Base-by-base conservation (phyloP, 2,797 vertebrate species). In the Sebastes miniatus region DNA sequence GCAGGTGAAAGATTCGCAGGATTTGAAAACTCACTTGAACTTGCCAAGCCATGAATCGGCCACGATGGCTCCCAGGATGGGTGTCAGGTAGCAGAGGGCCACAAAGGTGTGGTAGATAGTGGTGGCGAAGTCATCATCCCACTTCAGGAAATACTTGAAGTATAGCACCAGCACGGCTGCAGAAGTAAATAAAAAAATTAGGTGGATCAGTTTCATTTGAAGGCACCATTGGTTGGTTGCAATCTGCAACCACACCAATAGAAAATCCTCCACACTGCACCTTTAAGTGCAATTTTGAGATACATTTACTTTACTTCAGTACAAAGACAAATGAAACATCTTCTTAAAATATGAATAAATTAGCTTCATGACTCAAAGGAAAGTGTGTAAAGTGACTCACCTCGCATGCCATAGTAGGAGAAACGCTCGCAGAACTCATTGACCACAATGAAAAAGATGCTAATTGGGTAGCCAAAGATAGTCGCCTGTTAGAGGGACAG, bases 1-100 rank as follows among this genome's bases (percentile, higher is more conserved):
- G 36, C 18, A 25, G 7, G 9, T 14, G 2, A 12, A 81, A 69
- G 1, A 52, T 29, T 3, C 5, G 16, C 47, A 57, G 24, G 31
- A 54, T 54, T 4, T 7, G 24, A 69, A 10, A 6, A 86, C 98
- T 97, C 92, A 99, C 98, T 96, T 97, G 93, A 97, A 99, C 89
- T 99, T 99, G 39, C 98, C 98, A 56, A 99, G 96, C 97, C 97
- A 99, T 0, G 98, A 98, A 83, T 99, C 98, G 0, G 98, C 98
- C 4, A 99, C 76, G 0, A 99, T 93, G 6, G 98, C 98, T 6
- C 98, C 98, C 12, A 99, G 91, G 79, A 99, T 97, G 0, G 98
- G 98, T 0, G 94, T 97, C 87, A 99, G 93, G 95, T 98, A 99
- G 93, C 98, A 99, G 29, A 99, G 92, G 29, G 98, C 97, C 34